A percentile compares a stretch with the other conserved stretches of the same genome.
These are phyloP conservation scores for Leucopsar rothschildi DNA, from an alignment of 2,113 vertebrate species.

Conservation along the genomic window DNA sequence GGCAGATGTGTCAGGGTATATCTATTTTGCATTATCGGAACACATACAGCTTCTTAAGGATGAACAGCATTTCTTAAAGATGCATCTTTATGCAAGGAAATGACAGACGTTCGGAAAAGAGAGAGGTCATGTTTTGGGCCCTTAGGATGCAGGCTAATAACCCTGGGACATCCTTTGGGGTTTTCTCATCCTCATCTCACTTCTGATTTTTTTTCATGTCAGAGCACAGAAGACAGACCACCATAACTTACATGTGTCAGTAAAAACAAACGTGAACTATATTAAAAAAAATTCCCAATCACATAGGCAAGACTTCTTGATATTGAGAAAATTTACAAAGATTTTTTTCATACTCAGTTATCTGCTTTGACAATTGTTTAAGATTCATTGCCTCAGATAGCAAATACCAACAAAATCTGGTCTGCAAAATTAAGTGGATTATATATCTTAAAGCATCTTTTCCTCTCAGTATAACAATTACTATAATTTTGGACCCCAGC, in stretches of 20 bases:
- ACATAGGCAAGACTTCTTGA: neutral
- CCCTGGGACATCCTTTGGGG: neutral
- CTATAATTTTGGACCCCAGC: slow-evolving; percentile 31
- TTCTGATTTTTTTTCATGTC: neutral
- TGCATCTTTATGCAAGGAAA: neutral
- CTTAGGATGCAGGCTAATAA: neutral
- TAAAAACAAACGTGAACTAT: neutral
- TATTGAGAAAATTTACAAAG: neutral
- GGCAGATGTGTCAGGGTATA: neutral
- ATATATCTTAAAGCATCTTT: slow-evolving; percentile 6
- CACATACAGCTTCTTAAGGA: neutral
- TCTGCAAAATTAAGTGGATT: slow-evolving; percentile 37
- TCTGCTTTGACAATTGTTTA: slow-evolving; percentile 23
- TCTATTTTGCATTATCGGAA: neutral
- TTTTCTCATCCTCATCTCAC: neutral
- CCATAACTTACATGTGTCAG: neutral
- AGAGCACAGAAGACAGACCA: neutral
- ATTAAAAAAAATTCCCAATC: neutral
- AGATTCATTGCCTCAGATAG: slow-evolving; percentile 26
- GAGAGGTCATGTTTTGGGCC: neutral
- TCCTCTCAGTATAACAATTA: slow-evolving; percentile 27
- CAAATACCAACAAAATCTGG: slow-evolving; percentile 31
- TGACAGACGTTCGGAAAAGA: neutral
- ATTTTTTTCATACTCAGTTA: neutral
- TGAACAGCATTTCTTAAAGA: neutral